Evolutionary conservation across 2,113 vertebrate genomes (phyloP).

Genomic region (Misgurnus mizolepis): DNA sequence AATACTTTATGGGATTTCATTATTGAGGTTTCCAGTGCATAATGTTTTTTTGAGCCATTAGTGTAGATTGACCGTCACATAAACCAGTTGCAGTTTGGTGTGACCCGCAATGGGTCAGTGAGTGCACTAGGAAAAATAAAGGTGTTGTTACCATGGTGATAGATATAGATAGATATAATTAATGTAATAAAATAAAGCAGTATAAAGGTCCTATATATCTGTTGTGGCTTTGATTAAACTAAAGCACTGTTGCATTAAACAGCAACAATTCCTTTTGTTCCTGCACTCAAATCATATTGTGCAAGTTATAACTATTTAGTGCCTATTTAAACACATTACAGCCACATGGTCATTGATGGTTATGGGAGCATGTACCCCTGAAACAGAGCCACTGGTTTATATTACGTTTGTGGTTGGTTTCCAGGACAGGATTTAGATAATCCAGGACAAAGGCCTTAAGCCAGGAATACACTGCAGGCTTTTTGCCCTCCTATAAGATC

Average conservation of each 20-base stretch:
- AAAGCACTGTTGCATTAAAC: neutral
- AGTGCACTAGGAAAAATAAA: neutral
- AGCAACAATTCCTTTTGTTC: neutral
- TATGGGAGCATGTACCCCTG: neutral
- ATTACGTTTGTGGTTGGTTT: neutral
- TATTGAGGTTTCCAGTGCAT: no score
- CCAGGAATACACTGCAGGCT: no score
- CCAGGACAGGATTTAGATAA: no score
- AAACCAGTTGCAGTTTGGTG: neutral
- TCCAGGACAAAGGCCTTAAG: no score
- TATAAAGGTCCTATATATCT: neutral
- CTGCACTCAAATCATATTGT: neutral
- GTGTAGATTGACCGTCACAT: neutral
- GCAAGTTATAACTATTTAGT: neutral
- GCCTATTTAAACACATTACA: neutral
- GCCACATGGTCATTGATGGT: neutral
- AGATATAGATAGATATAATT: neutral
- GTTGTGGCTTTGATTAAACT: slow-evolving; percentile 16
- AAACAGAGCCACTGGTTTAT: neutral
- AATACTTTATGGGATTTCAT: no score
- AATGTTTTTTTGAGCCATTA: no score
- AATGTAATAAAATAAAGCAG: slow-evolving; percentile 8
- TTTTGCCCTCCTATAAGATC: no score
- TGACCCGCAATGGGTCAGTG: neutral
- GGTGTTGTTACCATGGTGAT: slow-evolving; percentile 26